Base-by-base conservation (phyloP, 2,888 invertebrate species). In the Exocentrus adspersus region DNA sequence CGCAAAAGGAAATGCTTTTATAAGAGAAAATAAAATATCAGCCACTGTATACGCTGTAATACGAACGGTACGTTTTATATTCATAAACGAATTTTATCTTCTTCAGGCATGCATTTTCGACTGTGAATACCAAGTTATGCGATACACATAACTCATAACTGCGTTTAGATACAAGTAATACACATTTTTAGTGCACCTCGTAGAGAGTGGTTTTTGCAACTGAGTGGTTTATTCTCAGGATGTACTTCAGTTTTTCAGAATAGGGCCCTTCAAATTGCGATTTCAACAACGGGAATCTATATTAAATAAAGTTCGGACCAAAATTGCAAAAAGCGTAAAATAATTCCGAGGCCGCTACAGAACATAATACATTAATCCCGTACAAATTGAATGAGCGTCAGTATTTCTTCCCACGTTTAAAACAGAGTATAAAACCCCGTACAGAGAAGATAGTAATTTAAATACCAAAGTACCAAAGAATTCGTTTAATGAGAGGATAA, bases 21-120 rank as follows among this genome's bases (percentile, higher is more conserved):
- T 32, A 14, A 42, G 43, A 43, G 48, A 56, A 51, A 50, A 56
- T 28, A 28, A 56, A 56, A 53, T 46, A 60, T 14, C 19, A n/a
- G 37, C 37, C 14, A 48, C 42, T 37, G n/a, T 56, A n/a, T n/a
- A 62, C 61, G 37, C 28, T 30, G 21, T 37, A 30, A 30, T 54
- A 43, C 28, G 43, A n/a, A n/a, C n/a, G n/a, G n/a, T n/a, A n/a
- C n/a, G n/a, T n/a, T 57, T 57, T 57, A 54, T 43, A 54, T 57
- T 57, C 46, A 46, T 46, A n/a, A n/a, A 46, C 14, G 32, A 57
- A 57, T 54, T 43, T 30, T 57, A 54, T 45, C 54, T 43, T 17
- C 17, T 43, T 9, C 19, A 12, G 17, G 30, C 42, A 54, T 41
- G 54, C 16, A n/a, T 30, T 32, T 51, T 51, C 16, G 41, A 41